Evolutionary conservation across 2,113 vertebrate species (phyloP).

Genomic region (Gadus macrocephalus): DNA sequence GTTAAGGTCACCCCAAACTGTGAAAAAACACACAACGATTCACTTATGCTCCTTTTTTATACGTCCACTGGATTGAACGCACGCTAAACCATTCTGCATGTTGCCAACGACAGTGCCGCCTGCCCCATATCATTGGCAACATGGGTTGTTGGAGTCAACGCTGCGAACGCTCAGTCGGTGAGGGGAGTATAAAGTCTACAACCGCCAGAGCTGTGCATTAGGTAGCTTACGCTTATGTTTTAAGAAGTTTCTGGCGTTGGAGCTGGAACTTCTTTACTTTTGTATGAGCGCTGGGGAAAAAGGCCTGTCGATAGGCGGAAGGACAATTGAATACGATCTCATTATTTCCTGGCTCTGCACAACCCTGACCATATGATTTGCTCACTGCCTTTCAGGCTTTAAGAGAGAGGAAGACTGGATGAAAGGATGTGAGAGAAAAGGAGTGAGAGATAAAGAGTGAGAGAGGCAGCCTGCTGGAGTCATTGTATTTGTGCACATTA

Average conservation of each 20-base stretch:
- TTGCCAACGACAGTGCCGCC: background rate
- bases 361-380: constrained; percentile 72
- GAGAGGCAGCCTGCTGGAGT: constrained; percentile 53
- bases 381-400: constrained; percentile 51
- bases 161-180: constrained; percentile 73
- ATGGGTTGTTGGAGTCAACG: constrained; percentile 67
- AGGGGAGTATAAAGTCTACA: constrained; percentile 62
- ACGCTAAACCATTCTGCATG: too few relatives aligned
- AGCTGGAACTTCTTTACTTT: constrained; percentile 58
- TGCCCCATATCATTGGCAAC: constrained; percentile 38
- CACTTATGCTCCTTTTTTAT: too few relatives aligned
- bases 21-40: too few relatives aligned
- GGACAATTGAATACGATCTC: constrained; percentile 71
- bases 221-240: constrained; percentile 58
- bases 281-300: constrained; percentile 30
- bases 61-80: too few relatives aligned
- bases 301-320: constrained; percentile 62
- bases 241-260: constrained; percentile 56
- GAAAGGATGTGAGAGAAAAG: constrained; percentile 26
- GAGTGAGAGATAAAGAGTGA: constrained; percentile 10
- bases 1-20: too few relatives aligned
- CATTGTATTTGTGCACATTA: constrained; percentile 72
- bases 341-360: constrained; percentile 73
- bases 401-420: constrained; percentile 40
- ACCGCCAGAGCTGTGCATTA: too few relatives aligned